These are phyloP conservation scores for Nomada hirtipes DNA, from an alignment of 2,888 invertebrate genomes.

Conservation along the genomic window DNA sequence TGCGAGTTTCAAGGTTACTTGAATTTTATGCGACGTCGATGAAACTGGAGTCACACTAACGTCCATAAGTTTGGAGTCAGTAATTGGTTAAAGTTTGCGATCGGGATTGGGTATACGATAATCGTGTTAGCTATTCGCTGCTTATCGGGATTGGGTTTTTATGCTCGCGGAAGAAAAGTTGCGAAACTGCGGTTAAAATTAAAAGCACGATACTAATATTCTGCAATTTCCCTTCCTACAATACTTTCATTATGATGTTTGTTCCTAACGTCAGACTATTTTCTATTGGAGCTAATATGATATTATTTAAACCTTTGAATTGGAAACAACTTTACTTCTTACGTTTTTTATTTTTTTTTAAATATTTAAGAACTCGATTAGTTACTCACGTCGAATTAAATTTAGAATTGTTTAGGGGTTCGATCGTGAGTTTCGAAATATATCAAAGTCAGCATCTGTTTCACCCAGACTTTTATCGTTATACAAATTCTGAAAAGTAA, in stretches of 20 bases:
- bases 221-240: too few species aligned
- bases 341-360: too few species aligned
- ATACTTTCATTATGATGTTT: too few species aligned
- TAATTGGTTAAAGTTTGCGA: constrained; percentile 26
- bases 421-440: neutral
- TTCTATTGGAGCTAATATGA: too few species aligned
- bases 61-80: neutral
- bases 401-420: neutral
- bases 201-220: neutral
- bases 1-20: neutral
- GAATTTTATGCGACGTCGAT: neutral
- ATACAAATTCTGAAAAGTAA: neutral
- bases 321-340: neutral
- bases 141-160: neutral
- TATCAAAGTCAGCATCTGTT: neutral
- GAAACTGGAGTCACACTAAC: constrained; percentile 2
- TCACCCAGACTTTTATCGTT: too few species aligned
- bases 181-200: neutral
- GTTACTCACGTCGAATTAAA: too few species aligned
- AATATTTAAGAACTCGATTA: too few species aligned
- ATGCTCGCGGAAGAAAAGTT: neutral
- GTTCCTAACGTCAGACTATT: too few species aligned
- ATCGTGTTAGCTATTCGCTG: constrained; percentile 14
- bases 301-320: neutral
- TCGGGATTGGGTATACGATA: constrained; percentile 15